Base-by-base conservation (phyloP, 2,797 vertebrate species). In the Danio choprae region DNA sequence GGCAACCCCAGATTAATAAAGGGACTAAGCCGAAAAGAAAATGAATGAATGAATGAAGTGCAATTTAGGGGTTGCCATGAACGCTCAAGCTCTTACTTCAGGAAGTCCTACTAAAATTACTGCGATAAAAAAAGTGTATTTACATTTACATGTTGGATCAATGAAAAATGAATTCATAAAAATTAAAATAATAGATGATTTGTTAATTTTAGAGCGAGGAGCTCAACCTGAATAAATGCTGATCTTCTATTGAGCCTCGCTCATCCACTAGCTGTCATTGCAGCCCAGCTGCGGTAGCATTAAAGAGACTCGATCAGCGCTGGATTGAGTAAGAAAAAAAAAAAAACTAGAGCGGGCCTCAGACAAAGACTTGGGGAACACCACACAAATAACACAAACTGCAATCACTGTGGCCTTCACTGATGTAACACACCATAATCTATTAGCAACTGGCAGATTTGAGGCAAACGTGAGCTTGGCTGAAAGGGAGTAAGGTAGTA, bases 141-240 rank as follows among this genome's bases (percentile, higher is more conserved):
- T n/a, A n/a, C n/a, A n/a, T n/a, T n/a, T n/a, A n/a, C n/a, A n/a
- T n/a, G n/a, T n/a, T n/a, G n/a, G n/a, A n/a, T n/a, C n/a, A n/a
- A n/a, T n/a, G n/a, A n/a, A n/a, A n/a, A n/a, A n/a, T n/a, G n/a
- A n/a, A n/a, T n/a, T n/a, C n/a, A n/a, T n/a, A n/a, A n/a, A n/a
- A n/a, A n/a, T n/a, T n/a, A n/a, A n/a, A n/a, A n/a, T n/a, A n/a
- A n/a, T n/a, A n/a, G n/a, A n/a, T n/a, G n/a, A n/a, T n/a, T n/a
- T n/a, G n/a, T n/a, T n/a, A n/a, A n/a, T n/a, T n/a, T n/a, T n/a
- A n/a, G n/a, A n/a, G n/a, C n/a, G n/a, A 90, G 87, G 87, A 91
- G 90, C 90, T 87, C 89, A 91, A 88, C 87, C 88, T 86, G 90
- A 92, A 92, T 90, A 92, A 91, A 93, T 93, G 91, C 91, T 90